phyloP scores from a whole-genome alignment of 2,888 invertebrate genomes.

The Microplitis manilae region DNA sequence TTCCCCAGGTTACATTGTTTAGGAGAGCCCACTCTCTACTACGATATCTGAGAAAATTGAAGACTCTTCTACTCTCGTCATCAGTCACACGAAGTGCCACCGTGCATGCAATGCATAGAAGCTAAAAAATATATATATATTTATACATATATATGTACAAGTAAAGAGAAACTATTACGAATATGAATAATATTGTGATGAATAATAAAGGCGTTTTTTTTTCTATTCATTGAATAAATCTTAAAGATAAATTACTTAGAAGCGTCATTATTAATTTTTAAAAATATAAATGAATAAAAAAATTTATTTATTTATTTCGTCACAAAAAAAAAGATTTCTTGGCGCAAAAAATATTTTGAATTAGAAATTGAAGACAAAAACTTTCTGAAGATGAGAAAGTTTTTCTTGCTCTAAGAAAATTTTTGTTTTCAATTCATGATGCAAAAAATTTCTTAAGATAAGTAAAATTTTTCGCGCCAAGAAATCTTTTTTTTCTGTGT shows the following conservation, averaged over 20 bases:
- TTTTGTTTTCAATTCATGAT: no score
- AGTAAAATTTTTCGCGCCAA: no score
- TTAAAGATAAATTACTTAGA: constrained; percentile 10
- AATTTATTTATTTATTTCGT: no score
- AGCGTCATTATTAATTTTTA: constrained; percentile 16
- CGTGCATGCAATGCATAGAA: constrained; percentile 79
- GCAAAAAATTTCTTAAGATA: no score
- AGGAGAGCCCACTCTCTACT: constrained; percentile 84
- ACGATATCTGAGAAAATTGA: constrained; percentile 80
- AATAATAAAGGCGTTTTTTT: background rate
- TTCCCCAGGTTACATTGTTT: constrained; percentile 83
- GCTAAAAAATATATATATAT: constrained; percentile 71
- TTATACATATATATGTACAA: constrained; percentile 3
- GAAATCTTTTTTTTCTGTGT: no score
- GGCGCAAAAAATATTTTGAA: no score
- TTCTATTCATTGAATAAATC: constrained; percentile 7
- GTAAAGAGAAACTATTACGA: constrained; percentile 21
- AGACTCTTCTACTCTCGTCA: constrained; percentile 80
- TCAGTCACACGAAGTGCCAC: constrained; percentile 81
- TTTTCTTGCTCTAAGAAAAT: no score
- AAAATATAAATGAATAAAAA: no score
- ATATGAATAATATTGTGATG: background rate
- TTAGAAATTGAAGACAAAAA: no score
- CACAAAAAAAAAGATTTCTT: no score
- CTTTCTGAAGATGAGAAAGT: no score